Evolutionary conservation across 2,888 invertebrate genomes (phyloP).

Genomic region (Platerodrilus igneus): DNA sequence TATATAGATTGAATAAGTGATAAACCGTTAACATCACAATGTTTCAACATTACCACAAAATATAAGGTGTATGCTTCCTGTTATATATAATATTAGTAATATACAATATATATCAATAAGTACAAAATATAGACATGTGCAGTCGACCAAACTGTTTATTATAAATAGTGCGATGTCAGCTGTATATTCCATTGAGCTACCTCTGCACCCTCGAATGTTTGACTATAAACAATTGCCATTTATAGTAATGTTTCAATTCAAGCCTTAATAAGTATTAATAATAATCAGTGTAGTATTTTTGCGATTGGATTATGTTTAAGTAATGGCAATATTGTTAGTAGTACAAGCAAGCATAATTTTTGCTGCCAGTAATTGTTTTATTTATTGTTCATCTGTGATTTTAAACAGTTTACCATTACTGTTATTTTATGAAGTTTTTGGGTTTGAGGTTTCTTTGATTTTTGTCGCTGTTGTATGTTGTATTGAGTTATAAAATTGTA

Average conservation of each 20-base stretch:
- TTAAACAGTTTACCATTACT: conserved; percentile 34
- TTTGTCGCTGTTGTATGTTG: conserved; percentile 12
- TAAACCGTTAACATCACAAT: conserved; percentile 22
- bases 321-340: conserved; percentile 19
- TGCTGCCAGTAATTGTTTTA: conserved; percentile 27
- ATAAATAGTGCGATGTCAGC: conserved; percentile 38
- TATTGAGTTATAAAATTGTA: conserved; percentile 25
- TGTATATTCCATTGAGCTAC: conserved; percentile 41
- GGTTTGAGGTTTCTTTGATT: conserved; percentile 11
- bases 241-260: conserved; percentile 16
- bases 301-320: conserved; percentile 14
- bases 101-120: conserved; percentile 47
- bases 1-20: conserved; percentile 32
- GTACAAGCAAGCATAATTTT: conserved; percentile 22
- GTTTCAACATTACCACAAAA: conserved; percentile 15
- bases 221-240: conserved; percentile 14
- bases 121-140: conserved; percentile 40
- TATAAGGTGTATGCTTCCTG: conserved; percentile 47
- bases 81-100: conserved; percentile 38
- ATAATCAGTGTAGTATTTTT: conserved; percentile 10
- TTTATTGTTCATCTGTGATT: conserved; percentile 35
- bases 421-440: conserved; percentile 31
- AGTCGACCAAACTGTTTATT: conserved; percentile 42
- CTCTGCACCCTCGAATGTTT: conserved; percentile 30
- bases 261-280: not conserved